Conservation (phyloP, 2,113 vertebrate species). For the Pardalotus punctatus region DNA sequence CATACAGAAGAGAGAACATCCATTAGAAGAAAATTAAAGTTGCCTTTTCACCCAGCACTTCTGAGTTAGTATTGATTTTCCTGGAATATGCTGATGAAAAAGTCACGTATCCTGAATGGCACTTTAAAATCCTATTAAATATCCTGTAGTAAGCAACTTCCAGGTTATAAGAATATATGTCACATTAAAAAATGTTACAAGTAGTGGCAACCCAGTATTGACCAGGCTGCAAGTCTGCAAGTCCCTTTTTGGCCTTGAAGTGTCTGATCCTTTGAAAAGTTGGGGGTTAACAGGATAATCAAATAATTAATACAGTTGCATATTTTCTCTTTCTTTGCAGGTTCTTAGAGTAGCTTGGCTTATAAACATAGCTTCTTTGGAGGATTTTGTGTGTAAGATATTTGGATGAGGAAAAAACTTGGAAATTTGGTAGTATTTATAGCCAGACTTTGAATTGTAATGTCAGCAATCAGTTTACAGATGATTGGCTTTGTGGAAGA, state of each 20-base stretch:
- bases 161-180: neutral
- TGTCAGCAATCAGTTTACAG: slow-evolving; percentile 93
- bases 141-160: neutral
- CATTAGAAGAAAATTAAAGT: neutral
- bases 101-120: neutral
- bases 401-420: slow-evolving; percentile 92
- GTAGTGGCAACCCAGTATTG: neutral
- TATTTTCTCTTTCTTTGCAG: slow-evolving; percentile 65
- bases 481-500: slow-evolving; percentile 98
- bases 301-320: neutral
- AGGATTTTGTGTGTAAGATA: slow-evolving; percentile 96
- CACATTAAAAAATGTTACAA: neutral
- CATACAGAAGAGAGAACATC: neutral
- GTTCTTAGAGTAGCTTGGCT: slow-evolving; percentile 90
- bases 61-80: neutral
- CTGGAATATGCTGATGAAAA: neutral
- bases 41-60: neutral
- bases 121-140: neutral
- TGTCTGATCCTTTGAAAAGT: neutral
- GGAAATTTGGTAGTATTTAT: slow-evolving; percentile 94
- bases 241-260: neutral
- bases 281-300: neutral
- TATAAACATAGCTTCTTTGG: slow-evolving; percentile 92
- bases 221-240: neutral
- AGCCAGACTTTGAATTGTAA: slow-evolving; percentile 90